Evolutionary conservation across 2,888 invertebrate genomes (phyloP).

Genomic region (Taphrorychus bicolor): DNA sequence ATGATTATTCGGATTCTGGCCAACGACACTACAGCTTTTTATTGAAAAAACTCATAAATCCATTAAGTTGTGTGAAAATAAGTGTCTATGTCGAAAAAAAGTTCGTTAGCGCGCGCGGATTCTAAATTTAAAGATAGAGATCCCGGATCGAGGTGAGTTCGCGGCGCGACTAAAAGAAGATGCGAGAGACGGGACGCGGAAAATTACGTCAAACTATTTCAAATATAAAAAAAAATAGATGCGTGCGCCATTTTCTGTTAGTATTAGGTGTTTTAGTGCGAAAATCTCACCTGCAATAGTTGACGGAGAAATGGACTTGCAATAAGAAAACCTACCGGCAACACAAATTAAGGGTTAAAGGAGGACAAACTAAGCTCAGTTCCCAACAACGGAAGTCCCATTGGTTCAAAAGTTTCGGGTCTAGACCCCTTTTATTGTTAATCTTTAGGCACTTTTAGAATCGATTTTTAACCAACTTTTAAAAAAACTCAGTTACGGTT

Average conservation of each 20-base stretch:
- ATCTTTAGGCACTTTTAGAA: too few relatives aligned
- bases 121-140: slow-evolving; percentile 27
- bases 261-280: not conserved
- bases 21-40: not conserved
- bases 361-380: too few relatives aligned
- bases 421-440: too few relatives aligned
- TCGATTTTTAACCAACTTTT: too few relatives aligned
- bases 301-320: too few relatives aligned
- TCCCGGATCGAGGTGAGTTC: slow-evolving; percentile 26
- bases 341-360: too few relatives aligned
- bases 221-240: slow-evolving; percentile 14
- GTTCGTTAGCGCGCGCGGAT: slow-evolving; percentile 15
- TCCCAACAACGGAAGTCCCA: too few relatives aligned
- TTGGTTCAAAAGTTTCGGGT: too few relatives aligned
- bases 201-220: slow-evolving; percentile 24
- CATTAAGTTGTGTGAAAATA: not conserved
- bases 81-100: not conserved
- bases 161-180: slow-evolving; percentile 33
- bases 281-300: too few relatives aligned
- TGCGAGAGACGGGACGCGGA: slow-evolving; percentile 8
- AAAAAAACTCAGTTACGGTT: too few relatives aligned
- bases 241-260: not conserved
- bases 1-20: not conserved
- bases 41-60: not conserved
- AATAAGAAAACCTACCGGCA: too few relatives aligned